A percentile compares a stretch with the other conserved stretches of the same genome.
phyloP scores from a whole-genome alignment of 2,113 vertebrate genomes.

The Arothron firmamentum region DNA sequence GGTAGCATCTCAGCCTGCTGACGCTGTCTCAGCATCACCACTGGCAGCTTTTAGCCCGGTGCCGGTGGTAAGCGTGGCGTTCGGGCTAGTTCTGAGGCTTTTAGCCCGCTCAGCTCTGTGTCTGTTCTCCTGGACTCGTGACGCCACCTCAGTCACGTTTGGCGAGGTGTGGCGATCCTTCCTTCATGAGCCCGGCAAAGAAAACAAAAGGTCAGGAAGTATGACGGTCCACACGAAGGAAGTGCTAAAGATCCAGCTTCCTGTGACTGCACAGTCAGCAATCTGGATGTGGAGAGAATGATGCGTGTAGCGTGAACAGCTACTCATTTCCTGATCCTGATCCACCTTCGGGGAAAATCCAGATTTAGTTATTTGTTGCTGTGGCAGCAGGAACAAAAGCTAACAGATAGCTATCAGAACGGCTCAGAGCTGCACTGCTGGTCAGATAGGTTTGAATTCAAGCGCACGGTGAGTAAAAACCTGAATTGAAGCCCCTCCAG shows the following conservation, averaged over 20 bases:
- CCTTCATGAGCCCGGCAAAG: slow-evolving; percentile 5
- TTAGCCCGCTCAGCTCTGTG: slow-evolving; percentile 33
- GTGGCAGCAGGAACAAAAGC: background rate
- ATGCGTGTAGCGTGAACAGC: slow-evolving; percentile 13
- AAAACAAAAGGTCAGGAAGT: slow-evolving; percentile 33
- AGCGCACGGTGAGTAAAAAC: no score
- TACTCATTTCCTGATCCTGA: slow-evolving; percentile 23
- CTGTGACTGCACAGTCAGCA: slow-evolving; percentile 7
- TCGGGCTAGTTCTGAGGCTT: slow-evolving; percentile 27
- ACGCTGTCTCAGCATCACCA: slow-evolving; percentile 20
- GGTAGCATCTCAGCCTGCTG: background rate
- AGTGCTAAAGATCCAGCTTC: slow-evolving; percentile 12
- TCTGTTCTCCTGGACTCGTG: slow-evolving; percentile 31
- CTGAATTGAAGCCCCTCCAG: no score
- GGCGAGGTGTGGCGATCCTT: background rate
- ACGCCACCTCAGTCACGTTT: slow-evolving; percentile 21
- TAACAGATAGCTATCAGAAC: background rate
- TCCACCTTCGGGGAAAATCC: slow-evolving; percentile 12
- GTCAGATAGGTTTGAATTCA: no score
- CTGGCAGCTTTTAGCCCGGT: slow-evolving; percentile 7
- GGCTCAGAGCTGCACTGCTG: background rate
- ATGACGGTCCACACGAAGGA: slow-evolving; percentile 1
- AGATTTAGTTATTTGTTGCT: slow-evolving; percentile 14
- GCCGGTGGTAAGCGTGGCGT: slow-evolving; percentile 32
- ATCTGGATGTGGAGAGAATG: slow-evolving; percentile 14